Conservation (phyloP, 2,797 vertebrate genomes). For the Epinephelus awoara region DNA sequence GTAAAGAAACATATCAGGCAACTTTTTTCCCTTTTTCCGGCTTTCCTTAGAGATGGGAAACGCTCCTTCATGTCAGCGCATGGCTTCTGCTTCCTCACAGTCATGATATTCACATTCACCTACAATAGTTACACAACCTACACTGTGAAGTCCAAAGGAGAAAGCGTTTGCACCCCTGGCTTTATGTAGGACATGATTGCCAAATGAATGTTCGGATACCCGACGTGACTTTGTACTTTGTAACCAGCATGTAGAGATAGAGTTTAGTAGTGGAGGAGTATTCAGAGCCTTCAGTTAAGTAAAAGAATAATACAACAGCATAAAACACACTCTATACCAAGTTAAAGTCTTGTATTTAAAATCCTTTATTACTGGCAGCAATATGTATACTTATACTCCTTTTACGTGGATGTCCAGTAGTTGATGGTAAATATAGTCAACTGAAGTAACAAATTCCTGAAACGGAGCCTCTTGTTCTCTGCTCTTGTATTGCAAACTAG, state of each 20-base stretch:
- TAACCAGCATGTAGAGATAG: not conserved
- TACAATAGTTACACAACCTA: slow-evolving; percentile 41
- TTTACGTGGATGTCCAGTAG: too few species aligned
- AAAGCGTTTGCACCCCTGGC: slow-evolving; percentile 50
- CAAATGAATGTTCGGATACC: slow-evolving; percentile 61
- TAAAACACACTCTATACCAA: not conserved
- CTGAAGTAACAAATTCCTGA: too few species aligned
- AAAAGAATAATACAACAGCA: not conserved
- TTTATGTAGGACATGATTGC: slow-evolving; percentile 41
- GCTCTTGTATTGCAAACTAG: too few species aligned
- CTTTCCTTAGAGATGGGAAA: not conserved
- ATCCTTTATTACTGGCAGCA: not conserved
- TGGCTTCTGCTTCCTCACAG: slow-evolving; percentile 5
- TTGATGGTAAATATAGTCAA: too few species aligned
- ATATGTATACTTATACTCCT: too few species aligned
- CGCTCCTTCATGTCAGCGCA: slow-evolving; percentile 10
- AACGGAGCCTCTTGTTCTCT: too few species aligned
- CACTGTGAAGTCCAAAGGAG: slow-evolving; percentile 52
- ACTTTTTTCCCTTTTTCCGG: not conserved
- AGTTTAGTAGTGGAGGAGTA: not conserved
- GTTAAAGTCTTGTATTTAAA: not conserved
- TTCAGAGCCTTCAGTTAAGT: not conserved
- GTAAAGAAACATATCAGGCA: slow-evolving; percentile 63
- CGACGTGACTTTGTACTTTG: slow-evolving; percentile 54
- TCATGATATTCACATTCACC: slow-evolving; percentile 43